These are phyloP conservation scores for Cacoxenus indagator DNA, from an alignment of 2,888 invertebrate genomes.

Conservation along the genomic window DNA sequence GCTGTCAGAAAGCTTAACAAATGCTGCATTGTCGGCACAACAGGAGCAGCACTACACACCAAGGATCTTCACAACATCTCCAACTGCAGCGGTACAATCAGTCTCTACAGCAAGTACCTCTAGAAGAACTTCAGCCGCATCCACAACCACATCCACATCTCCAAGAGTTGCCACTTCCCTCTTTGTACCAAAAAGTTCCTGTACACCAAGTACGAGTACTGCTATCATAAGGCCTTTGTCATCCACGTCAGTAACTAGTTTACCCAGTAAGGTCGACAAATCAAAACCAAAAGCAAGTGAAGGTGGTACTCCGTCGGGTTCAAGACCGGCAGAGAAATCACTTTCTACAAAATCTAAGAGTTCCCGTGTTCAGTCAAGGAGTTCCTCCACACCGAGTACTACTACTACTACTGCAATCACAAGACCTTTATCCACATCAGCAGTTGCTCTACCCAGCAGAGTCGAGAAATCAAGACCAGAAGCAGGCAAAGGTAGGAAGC, in stretches of 20 bases:
- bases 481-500: too few relatives aligned
- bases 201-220: slow-evolving; percentile 25
- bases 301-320: neutral
- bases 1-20: neutral
- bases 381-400: neutral
- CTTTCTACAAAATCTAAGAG: neutral
- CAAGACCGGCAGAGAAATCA: neutral
- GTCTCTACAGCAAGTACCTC: slow-evolving; percentile 2
- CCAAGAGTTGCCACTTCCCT: neutral
- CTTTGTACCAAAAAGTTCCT: too few relatives aligned
- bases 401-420: slow-evolving; percentile 24
- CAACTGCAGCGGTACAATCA: slow-evolving; percentile 24
- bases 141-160: slow-evolving; percentile 34
- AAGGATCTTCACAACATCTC: neutral
- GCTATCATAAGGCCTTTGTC: too few relatives aligned
- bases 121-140: slow-evolving; percentile 29
- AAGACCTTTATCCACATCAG: slow-evolving; percentile 31
- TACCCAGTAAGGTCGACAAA: neutral
- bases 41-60: neutral
- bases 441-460: neutral
- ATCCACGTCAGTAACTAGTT: slow-evolving; percentile 28
- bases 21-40: neutral
- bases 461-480: neutral
- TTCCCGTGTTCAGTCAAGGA: neutral
- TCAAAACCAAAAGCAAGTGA: neutral